Evolutionary conservation across 2,113 vertebrate species (phyloP).

Genomic region (Apistogramma diplotaenia): DNA sequence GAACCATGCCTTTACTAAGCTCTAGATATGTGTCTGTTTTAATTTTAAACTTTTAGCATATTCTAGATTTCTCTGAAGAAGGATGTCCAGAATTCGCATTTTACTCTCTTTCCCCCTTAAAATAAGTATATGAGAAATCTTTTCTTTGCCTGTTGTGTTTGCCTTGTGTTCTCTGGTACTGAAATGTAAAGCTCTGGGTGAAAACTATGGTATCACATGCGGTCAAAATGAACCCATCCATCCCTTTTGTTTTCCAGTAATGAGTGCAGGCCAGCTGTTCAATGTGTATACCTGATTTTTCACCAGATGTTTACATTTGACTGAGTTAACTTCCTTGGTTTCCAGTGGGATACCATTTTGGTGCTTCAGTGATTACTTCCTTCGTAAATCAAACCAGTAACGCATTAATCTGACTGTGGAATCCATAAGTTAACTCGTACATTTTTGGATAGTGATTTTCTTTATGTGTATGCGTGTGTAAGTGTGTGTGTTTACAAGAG

Average conservation of each 20-base stretch:
- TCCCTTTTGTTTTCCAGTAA: constrained; percentile 36
- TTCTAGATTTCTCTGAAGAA: constrained; percentile 76
- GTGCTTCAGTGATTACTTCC: not conserved
- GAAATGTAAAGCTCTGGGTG: constrained; percentile 65
- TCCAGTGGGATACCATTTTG: constrained; percentile 33
- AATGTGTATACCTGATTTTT: constrained; percentile 67
- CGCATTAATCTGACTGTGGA: constrained; percentile 32
- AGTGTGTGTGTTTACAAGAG: constrained; percentile 44
- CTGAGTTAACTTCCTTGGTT: constrained; percentile 70
- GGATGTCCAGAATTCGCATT: constrained; percentile 71
- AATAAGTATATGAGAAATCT: constrained; percentile 76
- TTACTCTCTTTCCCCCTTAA: constrained; percentile 70
- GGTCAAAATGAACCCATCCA: constrained; percentile 57
- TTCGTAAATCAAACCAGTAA: not conserved
- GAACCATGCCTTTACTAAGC: constrained; percentile 69
- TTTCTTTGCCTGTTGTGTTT: constrained; percentile 74
- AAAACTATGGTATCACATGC: constrained; percentile 65
- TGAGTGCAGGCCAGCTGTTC: constrained; percentile 40
- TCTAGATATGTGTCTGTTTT: constrained; percentile 73
- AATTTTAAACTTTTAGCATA: constrained; percentile 70
- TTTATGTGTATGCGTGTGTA: constrained; percentile 31
- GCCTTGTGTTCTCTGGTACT: constrained; percentile 51
- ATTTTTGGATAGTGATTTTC: constrained; percentile 58
- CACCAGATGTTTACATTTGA: constrained; percentile 65
- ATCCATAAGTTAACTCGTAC: constrained; percentile 69